A percentile compares a stretch with the other conserved stretches of the same genome.
Conservation (phyloP, 2,888 invertebrate species). For the Deilephila porcellus region DNA sequence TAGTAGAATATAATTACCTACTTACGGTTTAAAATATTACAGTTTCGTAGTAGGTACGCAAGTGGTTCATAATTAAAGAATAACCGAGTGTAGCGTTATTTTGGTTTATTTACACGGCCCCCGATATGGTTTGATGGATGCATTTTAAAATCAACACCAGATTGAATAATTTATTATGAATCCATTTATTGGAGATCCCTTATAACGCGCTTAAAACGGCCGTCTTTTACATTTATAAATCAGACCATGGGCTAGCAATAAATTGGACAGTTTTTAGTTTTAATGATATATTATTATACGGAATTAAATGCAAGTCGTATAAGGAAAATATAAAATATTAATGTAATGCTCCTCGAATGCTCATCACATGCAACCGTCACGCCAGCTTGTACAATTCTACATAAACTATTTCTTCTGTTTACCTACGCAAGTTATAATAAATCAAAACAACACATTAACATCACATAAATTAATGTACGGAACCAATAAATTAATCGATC, state of each 20-base stretch:
- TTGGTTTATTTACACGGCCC: conserved; percentile 36
- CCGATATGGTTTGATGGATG: conserved; percentile 61
- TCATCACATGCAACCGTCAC: too few relatives aligned
- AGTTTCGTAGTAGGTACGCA: background rate
- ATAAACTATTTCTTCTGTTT: background rate
- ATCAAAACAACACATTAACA: background rate
- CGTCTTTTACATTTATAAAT: background rate
- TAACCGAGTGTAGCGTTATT: conserved; percentile 34
- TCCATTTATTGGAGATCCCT: conserved; percentile 46
- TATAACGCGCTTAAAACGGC: background rate
- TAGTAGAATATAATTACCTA: background rate
- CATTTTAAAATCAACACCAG: conserved; percentile 65
- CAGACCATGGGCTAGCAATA: too few relatives aligned
- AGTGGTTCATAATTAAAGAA: background rate
- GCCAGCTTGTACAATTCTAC: background rate
- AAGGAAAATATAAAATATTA: too few relatives aligned
- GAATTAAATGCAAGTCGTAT: too few relatives aligned
- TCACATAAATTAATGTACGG: conserved; percentile 3
- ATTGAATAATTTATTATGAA: conserved; percentile 68
- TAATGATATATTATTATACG: too few relatives aligned
- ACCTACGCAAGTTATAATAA: background rate
- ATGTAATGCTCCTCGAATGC: too few relatives aligned
- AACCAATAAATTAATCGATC: conserved; percentile 9
- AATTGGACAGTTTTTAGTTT: too few relatives aligned
- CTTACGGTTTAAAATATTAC: too few relatives aligned